phyloP scores from a whole-genome alignment of 2,113 vertebrate species.

The Ceratotherium simum region DNA sequence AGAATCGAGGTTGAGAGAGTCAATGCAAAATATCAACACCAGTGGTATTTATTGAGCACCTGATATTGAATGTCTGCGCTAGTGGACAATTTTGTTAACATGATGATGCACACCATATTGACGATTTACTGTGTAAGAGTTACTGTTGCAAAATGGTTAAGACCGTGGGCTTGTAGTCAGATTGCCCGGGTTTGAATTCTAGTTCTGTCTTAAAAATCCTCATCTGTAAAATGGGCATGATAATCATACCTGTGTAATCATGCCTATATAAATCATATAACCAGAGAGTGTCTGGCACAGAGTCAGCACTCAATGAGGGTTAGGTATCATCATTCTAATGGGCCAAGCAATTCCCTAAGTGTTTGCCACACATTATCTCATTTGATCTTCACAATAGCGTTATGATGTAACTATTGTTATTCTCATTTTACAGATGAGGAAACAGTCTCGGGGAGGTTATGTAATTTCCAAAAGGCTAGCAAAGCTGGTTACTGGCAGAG shows the following conservation, averaged over 20 bases:
- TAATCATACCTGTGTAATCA: not conserved
- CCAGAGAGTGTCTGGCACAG: not conserved
- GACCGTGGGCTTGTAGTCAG: not conserved
- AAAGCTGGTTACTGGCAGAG: not conserved
- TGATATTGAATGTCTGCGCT: not conserved
- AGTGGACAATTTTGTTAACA: not conserved
- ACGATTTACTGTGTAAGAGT: not conserved
- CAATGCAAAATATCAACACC: not conserved
- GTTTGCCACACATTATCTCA: not conserved
- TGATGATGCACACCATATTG: not conserved
- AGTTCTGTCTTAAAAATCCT: slow-evolving; percentile 15
- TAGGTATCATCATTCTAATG: not conserved
- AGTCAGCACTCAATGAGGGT: not conserved
- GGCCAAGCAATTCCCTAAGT: not conserved
- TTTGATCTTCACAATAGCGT: not conserved
- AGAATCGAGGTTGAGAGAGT: not conserved
- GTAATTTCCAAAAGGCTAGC: not conserved
- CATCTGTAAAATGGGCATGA: not conserved
- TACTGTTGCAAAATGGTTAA: not conserved
- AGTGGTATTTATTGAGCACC: not conserved
- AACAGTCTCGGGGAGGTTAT: not conserved
- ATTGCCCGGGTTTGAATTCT: not conserved
- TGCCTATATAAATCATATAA: not conserved
- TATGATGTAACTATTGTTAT: not conserved
- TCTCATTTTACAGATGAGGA: not conserved